Evolutionary conservation across 2,888 invertebrate genomes (phyloP), one percentile per base, ranked within the genome.

Genomic region (Drosophila helvetica): DNA sequence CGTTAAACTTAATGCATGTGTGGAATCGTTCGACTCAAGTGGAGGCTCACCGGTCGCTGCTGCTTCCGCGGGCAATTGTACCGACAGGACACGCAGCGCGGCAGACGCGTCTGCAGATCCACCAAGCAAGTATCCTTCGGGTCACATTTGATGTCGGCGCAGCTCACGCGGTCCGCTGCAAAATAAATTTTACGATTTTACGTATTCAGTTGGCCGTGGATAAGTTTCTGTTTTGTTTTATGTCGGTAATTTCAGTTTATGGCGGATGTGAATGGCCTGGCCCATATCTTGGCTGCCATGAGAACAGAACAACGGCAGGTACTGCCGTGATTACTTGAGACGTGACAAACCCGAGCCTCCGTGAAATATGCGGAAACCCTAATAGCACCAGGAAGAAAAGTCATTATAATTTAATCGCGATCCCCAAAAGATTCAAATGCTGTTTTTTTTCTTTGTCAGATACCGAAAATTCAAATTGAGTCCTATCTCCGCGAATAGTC

Each of bases 21-120:
- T 7, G 1, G 15, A n/a, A 22, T 15, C 10, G n/a, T 38, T 7
- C 38, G 7, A 38, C 2, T 15, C 8, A 15, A 18, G 17, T 0
- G n/a, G 4, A 15, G 1, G 45, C 70, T 50, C 30, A 71, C 70
- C 64, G 57, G 63, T 50, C 57, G 90, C 64, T 88, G 85, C 52
- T 89, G 89, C 72, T 90, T 91, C 66, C 94, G 92, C 30, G 93
- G 92, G 86, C 95, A 95, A 71, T 94, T 93, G 80, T 93, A 93
- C 79, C 93, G 93, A 90, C 96, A 96, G 75, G 94, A 94, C 74
- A 95, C 94, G 91, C 96, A 96, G 65, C 96, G 93, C 8, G 96
- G 96, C 75, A 93, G 93, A 30, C 94, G 94, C n/a, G 94, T 94
- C 57, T 92, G 90, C 78, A 93, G 91, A 89, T 96, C 95, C 74